A percentile compares a stretch with the other conserved stretches of the same genome.
Evolutionary conservation across 2,797 vertebrate genomes (phyloP).

Genomic region (Serranus cabrilla): DNA sequence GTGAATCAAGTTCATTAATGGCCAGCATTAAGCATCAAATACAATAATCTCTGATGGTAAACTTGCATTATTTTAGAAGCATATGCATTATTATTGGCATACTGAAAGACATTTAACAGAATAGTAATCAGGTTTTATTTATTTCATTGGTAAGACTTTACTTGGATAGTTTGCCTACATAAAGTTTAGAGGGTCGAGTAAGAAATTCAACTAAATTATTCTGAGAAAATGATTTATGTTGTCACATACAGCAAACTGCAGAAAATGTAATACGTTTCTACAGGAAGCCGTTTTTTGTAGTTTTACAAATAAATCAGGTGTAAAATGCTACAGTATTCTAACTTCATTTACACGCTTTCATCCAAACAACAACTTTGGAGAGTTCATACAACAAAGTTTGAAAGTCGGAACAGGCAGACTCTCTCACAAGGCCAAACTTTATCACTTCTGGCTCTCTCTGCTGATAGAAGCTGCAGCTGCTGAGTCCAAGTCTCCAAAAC

Average conservation of each 20-base stretch:
- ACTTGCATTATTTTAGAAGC: background rate
- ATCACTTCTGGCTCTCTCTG: conserved; percentile 22
- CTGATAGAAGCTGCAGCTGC: conserved; percentile 67
- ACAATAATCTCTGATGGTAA: background rate
- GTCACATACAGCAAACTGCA: too few relatives aligned
- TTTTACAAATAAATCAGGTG: background rate
- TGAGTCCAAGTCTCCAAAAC: conserved; percentile 68
- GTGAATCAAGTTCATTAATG: too few relatives aligned
- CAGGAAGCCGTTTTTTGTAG: background rate
- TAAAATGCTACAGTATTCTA: too few relatives aligned
- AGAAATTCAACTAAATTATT: too few relatives aligned
- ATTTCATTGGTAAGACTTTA: background rate
- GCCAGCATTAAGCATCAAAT: too few relatives aligned
- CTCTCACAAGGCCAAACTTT: conserved; percentile 52
- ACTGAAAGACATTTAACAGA: background rate
- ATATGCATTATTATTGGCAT: background rate
- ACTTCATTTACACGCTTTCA: too few relatives aligned
- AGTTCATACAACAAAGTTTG: too few relatives aligned
- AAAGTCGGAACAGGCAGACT: conserved; percentile 21
- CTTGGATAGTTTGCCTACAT: too few relatives aligned
- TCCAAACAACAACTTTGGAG: too few relatives aligned
- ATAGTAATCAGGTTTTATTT: background rate
- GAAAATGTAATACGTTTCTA: too few relatives aligned
- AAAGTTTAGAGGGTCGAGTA: too few relatives aligned
- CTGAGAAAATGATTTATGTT: too few relatives aligned